Evolutionary conservation across 2,797 vertebrate species (phyloP).

Genomic region (Nothura maculosa): DNA sequence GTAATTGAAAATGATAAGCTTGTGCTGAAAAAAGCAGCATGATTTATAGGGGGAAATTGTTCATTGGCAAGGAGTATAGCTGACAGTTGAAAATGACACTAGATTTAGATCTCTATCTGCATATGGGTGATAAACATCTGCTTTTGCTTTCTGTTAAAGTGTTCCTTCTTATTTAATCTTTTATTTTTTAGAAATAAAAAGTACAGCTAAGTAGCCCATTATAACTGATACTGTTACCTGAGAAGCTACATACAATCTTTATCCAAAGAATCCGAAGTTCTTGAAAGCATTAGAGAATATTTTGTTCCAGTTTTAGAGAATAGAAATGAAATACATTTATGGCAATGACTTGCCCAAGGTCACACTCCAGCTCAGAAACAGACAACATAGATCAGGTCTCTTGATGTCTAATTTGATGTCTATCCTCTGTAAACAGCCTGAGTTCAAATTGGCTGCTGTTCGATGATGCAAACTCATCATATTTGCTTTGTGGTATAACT

Average conservation of each 20-base stretch:
- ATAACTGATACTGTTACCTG: background rate
- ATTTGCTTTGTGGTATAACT: background rate
- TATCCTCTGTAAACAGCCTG: background rate
- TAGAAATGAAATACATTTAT: background rate
- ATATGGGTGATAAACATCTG: background rate
- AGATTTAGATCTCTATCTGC: background rate
- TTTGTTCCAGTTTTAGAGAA: background rate
- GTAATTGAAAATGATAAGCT: background rate
- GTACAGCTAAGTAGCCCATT: accelerated
- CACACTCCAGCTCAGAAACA: background rate
- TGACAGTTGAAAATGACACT: background rate
- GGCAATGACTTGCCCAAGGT: background rate
- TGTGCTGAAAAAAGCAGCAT: background rate
- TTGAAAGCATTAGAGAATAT: background rate
- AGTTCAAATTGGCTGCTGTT: background rate
- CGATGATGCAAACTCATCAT: background rate
- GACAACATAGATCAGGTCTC: background rate
- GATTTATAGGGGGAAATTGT: background rate
- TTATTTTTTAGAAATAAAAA: background rate
- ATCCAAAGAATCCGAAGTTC: background rate
- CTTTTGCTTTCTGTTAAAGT: background rate
- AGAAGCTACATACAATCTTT: background rate
- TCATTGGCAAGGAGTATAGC: background rate
- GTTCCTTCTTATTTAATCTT: background rate
- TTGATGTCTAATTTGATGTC: background rate